Base-by-base conservation (phyloP, 1,140 invertebrate species). In the Asbolus verrucosus region DNA sequence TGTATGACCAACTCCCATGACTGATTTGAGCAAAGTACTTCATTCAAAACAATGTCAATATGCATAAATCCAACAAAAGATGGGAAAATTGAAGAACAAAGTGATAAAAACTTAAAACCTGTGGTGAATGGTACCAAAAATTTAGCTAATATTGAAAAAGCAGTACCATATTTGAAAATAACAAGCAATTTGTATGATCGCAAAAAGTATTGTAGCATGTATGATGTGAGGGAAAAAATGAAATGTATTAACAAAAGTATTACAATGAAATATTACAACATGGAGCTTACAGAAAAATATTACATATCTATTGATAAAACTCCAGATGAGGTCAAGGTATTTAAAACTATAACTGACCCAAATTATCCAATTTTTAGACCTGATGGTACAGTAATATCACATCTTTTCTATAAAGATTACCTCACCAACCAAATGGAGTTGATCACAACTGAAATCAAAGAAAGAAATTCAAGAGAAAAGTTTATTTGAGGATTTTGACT, bases 281-380 rank as follows among this genome's bases (percentile, higher is more conserved):
- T 33, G 31, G 19, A 33, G 18, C 15, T 46, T 19, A 11, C 3
- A 15, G 24, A 65, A 13, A 15, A 43, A 8, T 41, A 41, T 15
- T 27, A 46, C 15, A 19, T 46, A n/a, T 46, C n/a, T 5, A 13
- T 6, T 14, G 46, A 54, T 11, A 16, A 14, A n/a, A 54, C 46
- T 3, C 46, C 46, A 27, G 21, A 54, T 11, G 9, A 66, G 30
- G 33, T 19, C 21, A 65, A 70, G 8, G 75, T 78, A 39, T 89
- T 84, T 9, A 87, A 88, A 63, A 92, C 91, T 0, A 92, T 94
- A 59, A 87, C 88, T 19, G 92, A 94, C 83, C 92, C 92, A 13
- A 85, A 82, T 46, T 91, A 89, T 83, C 92, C 92, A 15, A 85
- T 92, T 6, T 92, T 93, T 75, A 87, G 89, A 73, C 83, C 83